phyloP scores from a whole-genome alignment of 2,888 invertebrate species.

The Acanthosepion esculentum region DNA sequence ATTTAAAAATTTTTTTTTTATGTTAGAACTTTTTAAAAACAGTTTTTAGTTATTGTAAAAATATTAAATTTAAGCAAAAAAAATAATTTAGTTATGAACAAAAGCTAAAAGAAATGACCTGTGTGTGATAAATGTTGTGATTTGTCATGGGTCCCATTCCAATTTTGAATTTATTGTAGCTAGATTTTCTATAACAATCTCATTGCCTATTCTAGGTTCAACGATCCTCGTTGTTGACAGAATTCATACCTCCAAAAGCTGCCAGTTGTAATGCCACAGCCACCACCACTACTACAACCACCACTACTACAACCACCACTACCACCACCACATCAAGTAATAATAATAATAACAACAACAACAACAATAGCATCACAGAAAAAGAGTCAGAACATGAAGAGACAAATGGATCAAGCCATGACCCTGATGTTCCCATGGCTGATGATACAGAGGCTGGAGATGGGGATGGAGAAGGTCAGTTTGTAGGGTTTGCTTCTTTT shows the following conservation, averaged over 20 bases:
- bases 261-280: slow-evolving; percentile 54
- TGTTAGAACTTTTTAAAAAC: no score
- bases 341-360: neutral
- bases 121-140: neutral
- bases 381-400: slow-evolving; percentile 49
- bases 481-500: neutral
- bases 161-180: no score
- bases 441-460: slow-evolving; percentile 37
- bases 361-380: neutral
- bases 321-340: neutral
- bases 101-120: neutral
- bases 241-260: slow-evolving; percentile 74
- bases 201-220: slow-evolving; percentile 78
- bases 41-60: no score
- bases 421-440: slow-evolving; percentile 37
- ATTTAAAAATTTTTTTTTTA: no score
- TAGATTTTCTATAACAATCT: neutral
- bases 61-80: no score
- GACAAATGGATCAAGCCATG: slow-evolving; percentile 45
- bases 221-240: slow-evolving; percentile 78
- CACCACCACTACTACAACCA: neutral
- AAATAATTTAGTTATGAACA: no score
- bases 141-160: no score
- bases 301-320: neutral
- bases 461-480: slow-evolving; percentile 39